phyloP scores from a whole-genome alignment of 2,797 vertebrate species.

The Labeo calbasu region DNA sequence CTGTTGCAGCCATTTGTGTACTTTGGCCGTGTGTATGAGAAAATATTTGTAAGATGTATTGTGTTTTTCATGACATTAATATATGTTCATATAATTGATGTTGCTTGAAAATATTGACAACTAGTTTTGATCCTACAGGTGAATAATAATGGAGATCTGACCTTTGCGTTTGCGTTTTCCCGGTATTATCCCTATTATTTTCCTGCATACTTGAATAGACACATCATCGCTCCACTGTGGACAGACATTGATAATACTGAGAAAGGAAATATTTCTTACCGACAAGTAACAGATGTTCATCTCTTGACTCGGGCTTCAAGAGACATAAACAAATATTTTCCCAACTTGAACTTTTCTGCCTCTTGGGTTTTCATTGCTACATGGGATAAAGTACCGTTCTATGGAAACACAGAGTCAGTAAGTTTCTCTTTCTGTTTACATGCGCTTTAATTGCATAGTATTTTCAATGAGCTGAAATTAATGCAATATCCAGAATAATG shows the following conservation, averaged over 20 bases:
- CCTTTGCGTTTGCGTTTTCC: not conserved
- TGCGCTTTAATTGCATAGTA: too few relatives aligned
- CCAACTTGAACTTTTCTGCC: too few relatives aligned
- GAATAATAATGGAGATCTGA: not conserved
- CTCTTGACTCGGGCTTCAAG: too few relatives aligned
- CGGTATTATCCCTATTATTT: not conserved
- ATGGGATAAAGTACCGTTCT: too few relatives aligned
- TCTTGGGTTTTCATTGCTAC: too few relatives aligned
- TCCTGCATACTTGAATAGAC: not conserved
- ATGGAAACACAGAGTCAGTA: too few relatives aligned
- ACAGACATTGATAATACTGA: not conserved
- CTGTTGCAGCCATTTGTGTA: not conserved
- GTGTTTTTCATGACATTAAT: not conserved
- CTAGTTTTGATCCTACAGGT: not conserved
- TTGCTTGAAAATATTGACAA: not conserved
- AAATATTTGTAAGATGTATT: constrained; percentile 25
- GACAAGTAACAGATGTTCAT: not conserved
- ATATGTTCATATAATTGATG: not conserved
- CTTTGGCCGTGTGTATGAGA: not conserved
- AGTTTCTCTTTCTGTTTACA: too few relatives aligned
- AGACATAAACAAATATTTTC: too few relatives aligned
- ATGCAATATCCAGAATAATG: too few relatives aligned
- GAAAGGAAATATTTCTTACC: constrained; percentile 26
- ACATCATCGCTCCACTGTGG: constrained; percentile 43
- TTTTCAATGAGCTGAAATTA: too few relatives aligned